These are phyloP conservation scores for Falcaria lacertinaria DNA, from an alignment of 2,888 invertebrate genomes.

Conservation along the genomic window DNA sequence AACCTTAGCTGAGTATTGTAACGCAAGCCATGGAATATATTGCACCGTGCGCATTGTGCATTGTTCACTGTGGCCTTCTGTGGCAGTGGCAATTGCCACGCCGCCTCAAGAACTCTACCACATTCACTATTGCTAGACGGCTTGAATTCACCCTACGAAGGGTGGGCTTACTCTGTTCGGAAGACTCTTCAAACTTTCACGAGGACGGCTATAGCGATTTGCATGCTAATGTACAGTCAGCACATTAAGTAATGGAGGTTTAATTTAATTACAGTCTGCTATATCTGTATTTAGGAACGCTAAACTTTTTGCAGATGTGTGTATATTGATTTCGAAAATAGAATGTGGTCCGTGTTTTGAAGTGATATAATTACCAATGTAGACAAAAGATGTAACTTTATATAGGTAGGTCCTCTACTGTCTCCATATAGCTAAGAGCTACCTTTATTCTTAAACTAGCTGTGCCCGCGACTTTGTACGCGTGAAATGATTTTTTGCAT, in stretches of 20 bases:
- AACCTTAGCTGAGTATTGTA: slow-evolving; percentile 4
- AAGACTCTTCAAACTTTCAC: not conserved
- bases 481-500: too few species aligned
- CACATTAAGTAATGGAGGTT: not conserved
- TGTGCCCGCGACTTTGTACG: too few species aligned
- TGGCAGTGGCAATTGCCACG: slow-evolving; percentile 49
- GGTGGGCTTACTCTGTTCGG: not conserved
- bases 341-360: too few species aligned
- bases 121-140: slow-evolving; percentile 54
- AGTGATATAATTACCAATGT: too few species aligned
- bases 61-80: slow-evolving; percentile 65
- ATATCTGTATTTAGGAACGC: too few species aligned
- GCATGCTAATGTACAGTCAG: slow-evolving; percentile 1
- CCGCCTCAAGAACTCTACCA: slow-evolving; percentile 52
- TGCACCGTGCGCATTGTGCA: slow-evolving; percentile 60
- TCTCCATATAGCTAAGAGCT: too few species aligned
- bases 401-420: too few species aligned
- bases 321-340: too few species aligned
- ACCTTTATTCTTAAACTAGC: too few species aligned
- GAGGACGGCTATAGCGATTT: not conserved
- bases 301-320: too few species aligned
- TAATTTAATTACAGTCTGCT: not conserved
- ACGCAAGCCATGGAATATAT: slow-evolving; percentile 29
- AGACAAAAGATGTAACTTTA: too few species aligned
- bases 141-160: slow-evolving; percentile 40